Percentiles rank a stretch among this genome's conserved stretches.
phyloP scores from a whole-genome alignment of 2,888 invertebrate genomes.

The Nephrocerus scutellatus region DNA sequence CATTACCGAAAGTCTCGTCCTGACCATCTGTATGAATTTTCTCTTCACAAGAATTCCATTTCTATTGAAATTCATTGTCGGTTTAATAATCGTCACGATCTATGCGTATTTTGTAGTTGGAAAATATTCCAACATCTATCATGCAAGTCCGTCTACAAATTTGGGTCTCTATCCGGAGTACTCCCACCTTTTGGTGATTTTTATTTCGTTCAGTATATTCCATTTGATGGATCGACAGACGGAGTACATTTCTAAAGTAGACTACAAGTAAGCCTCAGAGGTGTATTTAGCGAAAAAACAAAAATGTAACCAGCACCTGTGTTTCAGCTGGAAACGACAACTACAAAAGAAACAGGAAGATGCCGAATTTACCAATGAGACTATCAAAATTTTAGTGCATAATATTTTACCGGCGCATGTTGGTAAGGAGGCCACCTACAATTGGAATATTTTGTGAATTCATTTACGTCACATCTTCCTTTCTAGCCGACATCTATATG shows the following conservation, averaged over 20 bases:
- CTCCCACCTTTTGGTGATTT: constrained; percentile 66
- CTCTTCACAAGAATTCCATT: constrained; percentile 80
- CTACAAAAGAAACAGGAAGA: constrained; percentile 77
- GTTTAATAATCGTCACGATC: constrained; percentile 56
- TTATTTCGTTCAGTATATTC: constrained; percentile 67
- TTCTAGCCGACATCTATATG: constrained; percentile 69
- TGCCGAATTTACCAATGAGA: constrained; percentile 75
- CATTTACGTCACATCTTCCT: constrained; percentile 2
- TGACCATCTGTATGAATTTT: constrained; percentile 61
- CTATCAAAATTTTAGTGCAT: constrained; percentile 81
- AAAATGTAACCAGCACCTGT: not conserved
- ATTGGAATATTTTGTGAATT: not conserved
- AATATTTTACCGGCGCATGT: constrained; percentile 93
- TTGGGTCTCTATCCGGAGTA: constrained; percentile 60
- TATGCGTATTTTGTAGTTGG: constrained; percentile 66
- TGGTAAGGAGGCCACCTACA: constrained; percentile 51
- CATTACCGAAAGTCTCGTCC: constrained; percentile 53
- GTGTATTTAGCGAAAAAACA: not conserved
- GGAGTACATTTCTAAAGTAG: constrained; percentile 81
- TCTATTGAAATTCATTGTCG: constrained; percentile 69
- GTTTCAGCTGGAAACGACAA: constrained; percentile 57
- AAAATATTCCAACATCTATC: constrained; percentile 51
- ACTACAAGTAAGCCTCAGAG: constrained; percentile 57
- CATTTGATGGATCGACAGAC: constrained; percentile 83
- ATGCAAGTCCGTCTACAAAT: constrained; percentile 63